A percentile compares a stretch with the other conserved stretches of the same genome.
Conservation (phyloP, 2,888 invertebrate species). For the Chrysolina haemoptera region DNA sequence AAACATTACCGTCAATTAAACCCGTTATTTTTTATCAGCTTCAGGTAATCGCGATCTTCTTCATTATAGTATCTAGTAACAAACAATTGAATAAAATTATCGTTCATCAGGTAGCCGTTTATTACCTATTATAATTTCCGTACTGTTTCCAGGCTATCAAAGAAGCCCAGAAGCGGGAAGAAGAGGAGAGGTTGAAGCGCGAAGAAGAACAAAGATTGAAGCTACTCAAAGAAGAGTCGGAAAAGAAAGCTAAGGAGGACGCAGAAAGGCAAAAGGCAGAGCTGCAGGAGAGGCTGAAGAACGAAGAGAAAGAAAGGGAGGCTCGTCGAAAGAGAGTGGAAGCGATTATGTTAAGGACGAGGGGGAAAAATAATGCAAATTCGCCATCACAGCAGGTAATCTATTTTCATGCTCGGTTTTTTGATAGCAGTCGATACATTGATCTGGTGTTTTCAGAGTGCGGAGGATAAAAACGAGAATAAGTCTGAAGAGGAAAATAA, state of each 20-base stretch:
- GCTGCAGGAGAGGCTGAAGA: constrained; percentile 85
- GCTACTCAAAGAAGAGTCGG: constrained; percentile 82
- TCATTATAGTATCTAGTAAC: too few relatives aligned
- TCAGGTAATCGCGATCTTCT: too few relatives aligned
- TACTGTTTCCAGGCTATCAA: constrained; percentile 71
- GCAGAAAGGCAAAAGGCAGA: constrained; percentile 88
- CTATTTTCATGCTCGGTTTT: background rate
- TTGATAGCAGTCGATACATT: background rate
- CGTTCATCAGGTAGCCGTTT: too few relatives aligned
- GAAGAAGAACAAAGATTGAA: constrained; percentile 78
- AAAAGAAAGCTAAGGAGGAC: constrained; percentile 86
- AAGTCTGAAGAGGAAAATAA: constrained; percentile 60
- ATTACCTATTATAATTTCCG: too few relatives aligned
- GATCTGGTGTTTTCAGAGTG: constrained; percentile 56
- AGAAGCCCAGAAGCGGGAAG: constrained; percentile 83
- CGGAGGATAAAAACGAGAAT: constrained; percentile 63
- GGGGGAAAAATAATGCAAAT: constrained; percentile 71
- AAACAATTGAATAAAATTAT: too few relatives aligned
- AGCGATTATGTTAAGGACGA: constrained; percentile 93
- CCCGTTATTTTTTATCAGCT: too few relatives aligned
- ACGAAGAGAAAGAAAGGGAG: constrained; percentile 91
- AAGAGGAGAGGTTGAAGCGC: constrained; percentile 82
- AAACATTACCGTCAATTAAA: too few relatives aligned
- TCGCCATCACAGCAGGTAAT: constrained; percentile 58
- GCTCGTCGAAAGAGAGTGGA: constrained; percentile 92